Evolutionary conservation across 2,888 invertebrate species (phyloP).

Genomic region (Plusia festucae): DNA sequence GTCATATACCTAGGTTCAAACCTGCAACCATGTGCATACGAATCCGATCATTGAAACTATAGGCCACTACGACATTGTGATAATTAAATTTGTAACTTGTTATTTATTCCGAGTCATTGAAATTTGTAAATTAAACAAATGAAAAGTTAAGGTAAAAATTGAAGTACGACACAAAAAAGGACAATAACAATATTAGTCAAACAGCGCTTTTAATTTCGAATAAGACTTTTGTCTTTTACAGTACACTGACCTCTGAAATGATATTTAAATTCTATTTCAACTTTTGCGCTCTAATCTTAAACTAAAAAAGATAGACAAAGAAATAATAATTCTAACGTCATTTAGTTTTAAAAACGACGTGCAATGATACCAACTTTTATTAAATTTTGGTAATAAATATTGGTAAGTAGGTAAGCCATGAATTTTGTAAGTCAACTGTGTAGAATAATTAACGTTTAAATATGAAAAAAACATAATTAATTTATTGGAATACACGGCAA

Average conservation of each 20-base stretch:
- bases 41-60: too few relatives aligned
- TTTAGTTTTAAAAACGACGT: neutral
- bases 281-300: neutral
- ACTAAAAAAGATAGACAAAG: slow-evolving; percentile 1
- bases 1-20: too few relatives aligned
- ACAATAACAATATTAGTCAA: neutral
- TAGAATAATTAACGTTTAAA: neutral
- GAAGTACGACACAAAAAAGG: neutral
- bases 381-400: neutral
- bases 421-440: neutral
- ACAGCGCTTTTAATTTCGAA: slow-evolving; percentile 9
- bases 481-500: too few relatives aligned
- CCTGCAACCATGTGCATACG: too few relatives aligned
- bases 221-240: slow-evolving; percentile 11
- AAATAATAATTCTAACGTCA: neutral
- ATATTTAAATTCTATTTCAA: slow-evolving; percentile 8
- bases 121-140: too few relatives aligned
- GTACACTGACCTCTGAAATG: slow-evolving; percentile 22
- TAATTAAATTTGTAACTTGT: too few relatives aligned
- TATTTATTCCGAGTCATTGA: too few relatives aligned
- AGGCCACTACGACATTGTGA: too few relatives aligned
- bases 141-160: too few relatives aligned
- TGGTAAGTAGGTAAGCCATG: neutral
- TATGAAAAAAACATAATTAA: neutral
- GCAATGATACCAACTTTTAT: neutral